A percentile compares a stretch with the other conserved stretches of the same genome.
phyloP scores from a whole-genome alignment of 2,888 invertebrate species.

The Ashinkailepas kermadecensis region DNA sequence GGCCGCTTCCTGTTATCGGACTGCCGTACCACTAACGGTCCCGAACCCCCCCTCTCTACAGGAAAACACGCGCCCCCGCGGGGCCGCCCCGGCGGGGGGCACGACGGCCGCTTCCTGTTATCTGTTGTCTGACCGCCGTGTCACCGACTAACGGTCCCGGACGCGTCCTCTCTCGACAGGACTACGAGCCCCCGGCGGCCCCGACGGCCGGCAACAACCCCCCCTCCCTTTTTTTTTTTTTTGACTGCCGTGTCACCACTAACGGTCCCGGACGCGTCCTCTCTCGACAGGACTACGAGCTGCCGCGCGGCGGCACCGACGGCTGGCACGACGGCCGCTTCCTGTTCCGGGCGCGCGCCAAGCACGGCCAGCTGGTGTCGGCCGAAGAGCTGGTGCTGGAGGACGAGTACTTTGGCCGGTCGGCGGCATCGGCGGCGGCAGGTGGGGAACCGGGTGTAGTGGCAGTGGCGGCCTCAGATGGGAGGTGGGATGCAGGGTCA shows the following conservation, averaged over 20 bases:
- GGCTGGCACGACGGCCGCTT: constrained; percentile 11
- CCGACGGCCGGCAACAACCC: too few relatives aligned
- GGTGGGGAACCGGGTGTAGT: neutral
- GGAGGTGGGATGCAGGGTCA: neutral
- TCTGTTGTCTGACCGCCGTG: too few relatives aligned
- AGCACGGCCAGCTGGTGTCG: neutral
- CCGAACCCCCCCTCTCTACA: too few relatives aligned
- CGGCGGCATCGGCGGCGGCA: neutral
- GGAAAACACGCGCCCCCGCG: too few relatives aligned
- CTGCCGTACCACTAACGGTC: too few relatives aligned
- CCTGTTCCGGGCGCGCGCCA: constrained; percentile 18
- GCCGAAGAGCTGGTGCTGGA: neutral
- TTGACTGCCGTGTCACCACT: too few relatives aligned
- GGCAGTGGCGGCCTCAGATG: neutral
- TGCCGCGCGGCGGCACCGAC: constrained; percentile 2
- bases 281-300: constrained; percentile 4
- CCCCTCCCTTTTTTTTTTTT: too few relatives aligned
- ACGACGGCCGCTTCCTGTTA: constrained; percentile 9
- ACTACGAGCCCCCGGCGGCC: too few relatives aligned
- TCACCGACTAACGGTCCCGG: too few relatives aligned
- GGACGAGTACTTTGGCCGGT: neutral
- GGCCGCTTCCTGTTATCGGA: too few relatives aligned
- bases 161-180: neutral
- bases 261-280: neutral
- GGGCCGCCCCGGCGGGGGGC: too few relatives aligned